These are phyloP conservation scores for Pangasius sanitwongsei DNA, from an alignment of 2,797 vertebrate species.

Conservation along the genomic window DNA sequence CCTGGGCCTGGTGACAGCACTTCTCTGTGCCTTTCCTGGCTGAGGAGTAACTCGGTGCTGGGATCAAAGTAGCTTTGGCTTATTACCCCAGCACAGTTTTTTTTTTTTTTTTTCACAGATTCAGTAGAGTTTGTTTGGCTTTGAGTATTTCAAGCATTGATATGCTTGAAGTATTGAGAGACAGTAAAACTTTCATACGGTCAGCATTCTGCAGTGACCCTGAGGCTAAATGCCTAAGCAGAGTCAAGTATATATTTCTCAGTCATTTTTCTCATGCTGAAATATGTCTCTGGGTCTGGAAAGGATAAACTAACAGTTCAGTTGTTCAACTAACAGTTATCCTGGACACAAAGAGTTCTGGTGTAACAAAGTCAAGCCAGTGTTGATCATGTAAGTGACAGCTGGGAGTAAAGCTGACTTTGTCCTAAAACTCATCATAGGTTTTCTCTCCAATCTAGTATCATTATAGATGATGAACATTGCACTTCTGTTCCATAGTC, in stretches of 20 bases:
- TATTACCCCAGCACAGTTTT: neutral
- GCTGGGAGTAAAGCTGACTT: neutral
- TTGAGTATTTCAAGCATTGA: neutral
- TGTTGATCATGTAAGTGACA: neutral
- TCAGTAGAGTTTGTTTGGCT: neutral
- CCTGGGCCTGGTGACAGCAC: neutral
- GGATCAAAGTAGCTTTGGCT: neutral
- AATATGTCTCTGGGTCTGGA: neutral
- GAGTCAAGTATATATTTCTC: neutral
- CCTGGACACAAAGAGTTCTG: neutral
- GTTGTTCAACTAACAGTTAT: neutral
- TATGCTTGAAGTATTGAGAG: neutral
- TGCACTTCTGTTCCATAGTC: neutral
- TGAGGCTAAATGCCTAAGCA: neutral
- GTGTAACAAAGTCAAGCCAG: neutral
- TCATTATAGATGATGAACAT: neutral
- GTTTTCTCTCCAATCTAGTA: neutral
- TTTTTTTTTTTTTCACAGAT: neutral
- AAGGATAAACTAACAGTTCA: neutral
- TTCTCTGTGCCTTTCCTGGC: neutral
- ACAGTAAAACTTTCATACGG: neutral
- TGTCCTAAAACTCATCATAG: neutral
- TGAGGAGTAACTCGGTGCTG: slow-evolving; percentile 22
- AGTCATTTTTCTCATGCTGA: neutral
- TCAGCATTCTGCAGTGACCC: neutral